A percentile compares a stretch with the other conserved stretches of the same genome.
Conservation (phyloP, 2,797 vertebrate species). For the Florisuga fusca region DNA sequence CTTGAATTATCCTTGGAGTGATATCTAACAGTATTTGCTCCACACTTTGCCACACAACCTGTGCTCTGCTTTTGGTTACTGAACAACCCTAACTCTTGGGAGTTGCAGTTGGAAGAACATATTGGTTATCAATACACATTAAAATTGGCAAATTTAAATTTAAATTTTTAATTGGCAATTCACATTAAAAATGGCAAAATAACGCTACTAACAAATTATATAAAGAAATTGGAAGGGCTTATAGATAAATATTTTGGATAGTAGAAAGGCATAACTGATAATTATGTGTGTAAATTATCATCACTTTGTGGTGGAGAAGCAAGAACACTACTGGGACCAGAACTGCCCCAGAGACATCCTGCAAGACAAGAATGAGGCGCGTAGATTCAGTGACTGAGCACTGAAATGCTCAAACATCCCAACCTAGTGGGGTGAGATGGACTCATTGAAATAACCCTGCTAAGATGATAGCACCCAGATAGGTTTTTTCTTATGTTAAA, state of each 20-base stretch:
- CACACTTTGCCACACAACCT: not conserved
- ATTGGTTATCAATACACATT: not conserved
- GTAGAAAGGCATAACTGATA: not conserved
- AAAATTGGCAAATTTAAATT: too few relatives aligned
- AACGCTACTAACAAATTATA: not conserved
- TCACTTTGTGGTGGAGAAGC: not conserved
- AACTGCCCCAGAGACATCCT: not conserved
- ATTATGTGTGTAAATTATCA: not conserved
- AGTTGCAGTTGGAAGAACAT: not conserved
- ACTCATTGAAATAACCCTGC: not conserved
- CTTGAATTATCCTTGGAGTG: not conserved
- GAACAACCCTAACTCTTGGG: not conserved
- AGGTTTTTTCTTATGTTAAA: not conserved
- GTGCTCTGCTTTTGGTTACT: not conserved
- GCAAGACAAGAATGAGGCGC: not conserved
- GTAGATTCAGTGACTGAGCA: not conserved
- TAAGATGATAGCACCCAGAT: not conserved
- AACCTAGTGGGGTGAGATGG: not conserved
- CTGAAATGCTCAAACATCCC: not conserved
- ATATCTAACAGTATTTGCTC: not conserved
- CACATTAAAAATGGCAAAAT: not conserved
- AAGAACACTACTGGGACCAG: not conserved
- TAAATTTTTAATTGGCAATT: too few relatives aligned
- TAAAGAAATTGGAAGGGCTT: not conserved
- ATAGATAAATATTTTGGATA: not conserved